Base-by-base conservation (phyloP, 2,113 vertebrate species). In the Cettia cetti region DNA sequence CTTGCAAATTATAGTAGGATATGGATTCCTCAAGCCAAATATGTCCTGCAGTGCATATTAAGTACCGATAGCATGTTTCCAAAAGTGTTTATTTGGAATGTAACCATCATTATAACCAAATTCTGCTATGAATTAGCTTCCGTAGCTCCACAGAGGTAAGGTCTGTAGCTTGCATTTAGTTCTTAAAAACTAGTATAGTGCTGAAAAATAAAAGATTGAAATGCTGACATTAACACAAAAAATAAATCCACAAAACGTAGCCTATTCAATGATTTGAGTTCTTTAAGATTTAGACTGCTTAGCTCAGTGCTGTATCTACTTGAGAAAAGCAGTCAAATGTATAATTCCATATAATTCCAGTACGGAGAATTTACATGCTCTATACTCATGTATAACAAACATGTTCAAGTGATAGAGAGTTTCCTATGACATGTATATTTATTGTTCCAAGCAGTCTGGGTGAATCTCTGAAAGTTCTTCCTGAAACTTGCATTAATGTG, bases 1-100 rank as follows among this genome's bases (percentile, higher is more conserved):
- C 83, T 93, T 96, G 87, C 77, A 96, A 89, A 93, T 72, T 87
- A 27, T 53, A 45, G 93, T 85, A 87, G 49, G 64, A 95, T 89
- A 61, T 77, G 33, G 56, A 82, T 95, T 97, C 53, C 57, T 82
- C 71, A 50, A 91, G 70, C 33, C 64, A 83, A 94, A 76, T 83
- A 97, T 89, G 71, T 92, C 39, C 54, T 78, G 11, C 24, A 26
- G 50, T 59, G n/a, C 78, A 56, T 63, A 89, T 70, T 83, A 94
- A 94, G 39, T 50, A 60, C 18, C 95, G 60, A 78, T 35, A 75
- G 6, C 35, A 49, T 4, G 33, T 59, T 91, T 75, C 66, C 68
- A 88, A 68, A 87, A 56, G 35, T 56, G 40, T 35, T 91, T 70
- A 63, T 89, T 72, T 90, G 44, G 75, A 23, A 84, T 69, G 75